Conservation (phyloP, 2,797 vertebrate genomes). For the Sebastes melanostomus region DNA sequence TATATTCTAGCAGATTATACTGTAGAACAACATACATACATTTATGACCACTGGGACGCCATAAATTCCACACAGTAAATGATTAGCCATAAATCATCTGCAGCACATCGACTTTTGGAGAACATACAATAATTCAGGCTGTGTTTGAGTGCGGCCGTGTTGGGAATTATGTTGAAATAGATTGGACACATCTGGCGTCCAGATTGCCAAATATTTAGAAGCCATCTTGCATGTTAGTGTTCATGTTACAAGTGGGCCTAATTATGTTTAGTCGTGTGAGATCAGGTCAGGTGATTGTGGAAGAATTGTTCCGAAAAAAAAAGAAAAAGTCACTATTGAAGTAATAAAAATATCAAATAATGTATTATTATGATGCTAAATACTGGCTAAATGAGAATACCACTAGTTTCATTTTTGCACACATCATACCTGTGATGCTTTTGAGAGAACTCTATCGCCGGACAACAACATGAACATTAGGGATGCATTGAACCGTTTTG, state of each 20-base stretch:
- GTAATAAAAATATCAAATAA: not conserved
- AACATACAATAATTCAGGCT: slow-evolving; percentile 33
- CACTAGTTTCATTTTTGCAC: not conserved
- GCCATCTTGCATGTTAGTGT: slow-evolving; percentile 33
- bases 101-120: slow-evolving; percentile 12
- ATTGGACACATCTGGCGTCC: slow-evolving; percentile 68
- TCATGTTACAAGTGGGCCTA: slow-evolving; percentile 18
- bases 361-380: not conserved
- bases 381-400: not conserved
- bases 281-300: slow-evolving; percentile 3
- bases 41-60: slow-evolving; percentile 15
- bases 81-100: slow-evolving; percentile 34
- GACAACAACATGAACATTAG: not conserved
- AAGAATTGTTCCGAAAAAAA: not conserved
- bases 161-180: slow-evolving; percentile 33
- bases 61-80: slow-evolving; percentile 8
- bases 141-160: slow-evolving; percentile 15
- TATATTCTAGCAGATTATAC: not conserved
- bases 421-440: not conserved
- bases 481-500: not conserved
- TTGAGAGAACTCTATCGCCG: not conserved
- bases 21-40: not conserved
- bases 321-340: not conserved
- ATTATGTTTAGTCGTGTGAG: slow-evolving; percentile 20
- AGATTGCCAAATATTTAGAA: slow-evolving; percentile 49